Evolutionary conservation across 2,797 vertebrate genomes (phyloP).

Genomic region (Scomberomorus guttatus): DNA sequence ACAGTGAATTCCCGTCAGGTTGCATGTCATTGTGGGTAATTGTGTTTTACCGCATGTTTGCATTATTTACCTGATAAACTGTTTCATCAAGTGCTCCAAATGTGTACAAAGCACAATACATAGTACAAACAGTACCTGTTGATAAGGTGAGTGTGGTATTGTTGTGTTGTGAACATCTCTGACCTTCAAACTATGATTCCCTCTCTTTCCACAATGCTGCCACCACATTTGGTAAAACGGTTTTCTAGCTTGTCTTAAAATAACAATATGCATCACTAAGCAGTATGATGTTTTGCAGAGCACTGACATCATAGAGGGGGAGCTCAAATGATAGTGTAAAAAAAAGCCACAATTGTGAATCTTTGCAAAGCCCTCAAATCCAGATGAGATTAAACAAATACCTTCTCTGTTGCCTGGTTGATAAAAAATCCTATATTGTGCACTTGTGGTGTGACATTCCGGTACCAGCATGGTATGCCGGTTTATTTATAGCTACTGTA

Average conservation of each 20-base stretch:
- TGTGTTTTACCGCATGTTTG: background rate
- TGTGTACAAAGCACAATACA: background rate
- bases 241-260: slow-evolving; percentile 11
- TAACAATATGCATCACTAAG: slow-evolving; percentile 25
- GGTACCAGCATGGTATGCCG: slow-evolving; percentile 14
- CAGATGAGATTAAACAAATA: slow-evolving; percentile 54
- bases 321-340: slow-evolving; percentile 14
- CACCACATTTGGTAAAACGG: background rate
- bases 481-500: slow-evolving; percentile 60
- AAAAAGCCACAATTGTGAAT: slow-evolving; percentile 16
- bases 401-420: slow-evolving; percentile 33
- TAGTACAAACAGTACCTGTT: no score
- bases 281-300: slow-evolving; percentile 1
- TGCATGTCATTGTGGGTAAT: background rate
- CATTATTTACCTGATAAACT: background rate
- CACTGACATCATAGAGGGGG: slow-evolving; percentile 3
- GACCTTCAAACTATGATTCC: background rate
- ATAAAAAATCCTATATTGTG: slow-evolving; percentile 41
- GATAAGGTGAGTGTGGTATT: background rate
- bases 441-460: slow-evolving; percentile 48
- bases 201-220: background rate
- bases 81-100: background rate
- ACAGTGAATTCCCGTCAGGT: background rate
- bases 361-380: slow-evolving; percentile 36
- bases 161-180: background rate